phyloP scores from a whole-genome alignment of 2,888 invertebrate species.

The Tenodera sinensis region DNA sequence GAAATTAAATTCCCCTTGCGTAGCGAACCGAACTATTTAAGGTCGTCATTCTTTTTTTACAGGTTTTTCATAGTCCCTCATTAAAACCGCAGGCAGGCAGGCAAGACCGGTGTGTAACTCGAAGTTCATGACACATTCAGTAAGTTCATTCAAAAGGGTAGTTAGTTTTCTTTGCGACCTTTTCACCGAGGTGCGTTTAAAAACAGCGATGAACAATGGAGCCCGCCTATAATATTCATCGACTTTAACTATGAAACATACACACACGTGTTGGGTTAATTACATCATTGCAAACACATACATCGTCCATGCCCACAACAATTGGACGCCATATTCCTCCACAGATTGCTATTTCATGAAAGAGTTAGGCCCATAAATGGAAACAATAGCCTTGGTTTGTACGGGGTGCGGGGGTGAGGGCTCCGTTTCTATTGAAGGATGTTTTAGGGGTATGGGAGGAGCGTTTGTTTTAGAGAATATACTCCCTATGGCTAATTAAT shows the following conservation, averaged over 20 bases:
- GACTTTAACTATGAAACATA: constrained; percentile 3
- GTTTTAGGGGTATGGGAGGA: not conserved
- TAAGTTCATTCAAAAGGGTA: not conserved
- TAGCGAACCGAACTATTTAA: not conserved
- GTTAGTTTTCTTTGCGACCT: not conserved
- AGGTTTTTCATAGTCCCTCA: not conserved
- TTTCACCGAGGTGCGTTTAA: not conserved
- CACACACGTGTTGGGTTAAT: constrained; percentile 14
- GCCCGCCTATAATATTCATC: not conserved
- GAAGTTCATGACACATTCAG: not conserved
- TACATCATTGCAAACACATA: constrained; percentile 12
- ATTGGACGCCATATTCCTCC: not conserved
- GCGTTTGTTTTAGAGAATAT: constrained; percentile 25
- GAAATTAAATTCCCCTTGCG: not conserved
- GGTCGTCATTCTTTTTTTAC: not conserved
- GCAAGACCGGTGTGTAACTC: not conserved
- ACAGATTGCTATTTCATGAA: constrained; percentile 24
- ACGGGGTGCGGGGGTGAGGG: not conserved
- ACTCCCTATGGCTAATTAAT: constrained; percentile 30
- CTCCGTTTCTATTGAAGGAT: constrained; percentile 16
- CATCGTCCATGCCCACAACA: not conserved
- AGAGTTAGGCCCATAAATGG: constrained; percentile 19
- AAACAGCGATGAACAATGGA: not conserved
- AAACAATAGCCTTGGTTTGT: constrained; percentile 22
- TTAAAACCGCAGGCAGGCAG: not conserved